Conservation (phyloP, 2,888 invertebrate genomes). For the Lasioglossum malachurum region DNA sequence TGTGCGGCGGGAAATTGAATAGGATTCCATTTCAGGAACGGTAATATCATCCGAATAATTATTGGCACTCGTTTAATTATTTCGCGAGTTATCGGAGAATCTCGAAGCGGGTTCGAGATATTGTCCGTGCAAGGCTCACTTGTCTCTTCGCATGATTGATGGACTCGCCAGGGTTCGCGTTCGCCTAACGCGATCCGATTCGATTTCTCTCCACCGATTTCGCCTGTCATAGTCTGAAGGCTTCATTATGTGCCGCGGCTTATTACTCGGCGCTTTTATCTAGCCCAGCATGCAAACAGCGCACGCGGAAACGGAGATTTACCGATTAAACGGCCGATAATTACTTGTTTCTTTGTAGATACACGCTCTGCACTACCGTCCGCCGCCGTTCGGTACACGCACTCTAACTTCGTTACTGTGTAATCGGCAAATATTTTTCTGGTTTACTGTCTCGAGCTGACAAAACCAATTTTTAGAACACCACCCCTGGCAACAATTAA, state of each 20-base stretch:
- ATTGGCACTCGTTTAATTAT: neutral
- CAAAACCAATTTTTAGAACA: neutral
- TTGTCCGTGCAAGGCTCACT: constrained; percentile 29
- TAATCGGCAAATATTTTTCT: neutral
- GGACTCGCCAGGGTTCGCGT: constrained; percentile 35
- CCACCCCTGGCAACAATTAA: neutral
- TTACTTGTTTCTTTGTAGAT: constrained; percentile 8
- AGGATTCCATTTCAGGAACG: neutral
- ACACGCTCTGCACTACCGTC: constrained; percentile 21
- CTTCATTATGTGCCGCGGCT: constrained; percentile 50
- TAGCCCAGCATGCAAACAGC: constrained; percentile 27
- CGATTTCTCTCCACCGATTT: constrained; percentile 57
- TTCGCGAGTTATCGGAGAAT: neutral
- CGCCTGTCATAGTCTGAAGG: constrained; percentile 57
- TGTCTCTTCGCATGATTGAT: constrained; percentile 58
- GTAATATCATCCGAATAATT: neutral
- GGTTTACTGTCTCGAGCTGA: neutral
- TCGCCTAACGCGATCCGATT: constrained; percentile 55
- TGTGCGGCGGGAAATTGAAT: neutral
- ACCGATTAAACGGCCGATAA: constrained; percentile 11
- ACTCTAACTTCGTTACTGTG: neutral
- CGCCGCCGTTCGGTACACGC: neutral
- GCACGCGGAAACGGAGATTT: constrained; percentile 34
- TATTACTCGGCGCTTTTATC: constrained; percentile 43
- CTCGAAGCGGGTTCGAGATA: neutral